Evolutionary conservation across 2,888 invertebrate genomes (phyloP).

Genomic region (Thera britannica): DNA sequence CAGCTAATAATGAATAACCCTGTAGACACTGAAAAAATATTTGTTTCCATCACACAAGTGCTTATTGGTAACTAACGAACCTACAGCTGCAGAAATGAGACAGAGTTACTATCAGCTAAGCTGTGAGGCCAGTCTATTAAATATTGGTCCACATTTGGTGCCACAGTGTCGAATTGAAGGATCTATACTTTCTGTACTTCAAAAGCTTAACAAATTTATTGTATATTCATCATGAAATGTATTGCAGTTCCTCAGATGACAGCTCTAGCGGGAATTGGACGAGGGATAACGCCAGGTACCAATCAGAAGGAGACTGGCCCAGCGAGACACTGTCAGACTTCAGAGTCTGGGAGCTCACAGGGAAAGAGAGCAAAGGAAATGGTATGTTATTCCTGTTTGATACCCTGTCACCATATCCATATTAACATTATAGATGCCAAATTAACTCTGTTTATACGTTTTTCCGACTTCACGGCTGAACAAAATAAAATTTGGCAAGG

Average conservation of each 20-base stretch:
- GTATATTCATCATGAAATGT: background rate
- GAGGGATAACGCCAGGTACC: constrained; percentile 30
- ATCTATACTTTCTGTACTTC: background rate
- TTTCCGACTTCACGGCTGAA: too few species aligned
- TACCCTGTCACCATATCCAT: background rate
- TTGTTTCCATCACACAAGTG: too few species aligned
- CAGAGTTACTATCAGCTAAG: too few species aligned
- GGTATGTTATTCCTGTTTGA: constrained; percentile 43
- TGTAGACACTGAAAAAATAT: too few species aligned
- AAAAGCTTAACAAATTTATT: too few species aligned
- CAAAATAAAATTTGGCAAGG: too few species aligned
- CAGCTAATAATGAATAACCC: too few species aligned
- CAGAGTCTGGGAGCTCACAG: constrained; percentile 66
- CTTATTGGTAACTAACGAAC: too few species aligned
- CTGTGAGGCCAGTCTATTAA: too few species aligned
- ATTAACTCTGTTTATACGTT: too few species aligned
- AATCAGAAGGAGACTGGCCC: constrained; percentile 16
- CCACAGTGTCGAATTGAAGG: background rate
- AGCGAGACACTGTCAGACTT: constrained; percentile 56
- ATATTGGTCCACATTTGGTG: background rate
- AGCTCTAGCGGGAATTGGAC: constrained; percentile 37
- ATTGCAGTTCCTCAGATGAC: constrained; percentile 47
- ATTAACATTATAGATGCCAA: too few species aligned
- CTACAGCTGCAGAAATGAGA: too few species aligned
- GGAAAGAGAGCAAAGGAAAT: constrained; percentile 46